phyloP scores from a whole-genome alignment of 1,140 invertebrate genomes.

The Rhynchophorus ferrugineus region DNA sequence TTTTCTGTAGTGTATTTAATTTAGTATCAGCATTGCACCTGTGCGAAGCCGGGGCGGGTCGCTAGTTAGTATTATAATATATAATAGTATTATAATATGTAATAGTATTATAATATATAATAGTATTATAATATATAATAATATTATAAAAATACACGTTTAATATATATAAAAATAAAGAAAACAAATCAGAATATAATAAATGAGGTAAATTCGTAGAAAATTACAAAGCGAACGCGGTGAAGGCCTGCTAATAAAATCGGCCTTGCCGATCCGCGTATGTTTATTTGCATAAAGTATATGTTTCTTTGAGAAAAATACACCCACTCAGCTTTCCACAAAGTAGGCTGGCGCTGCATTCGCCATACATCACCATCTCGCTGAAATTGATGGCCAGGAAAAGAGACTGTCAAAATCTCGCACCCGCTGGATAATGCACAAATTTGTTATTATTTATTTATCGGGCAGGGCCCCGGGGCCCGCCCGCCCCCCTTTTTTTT shows the following conservation, averaged over 20 bases:
- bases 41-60: no score
- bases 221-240: no score
- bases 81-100: no score
- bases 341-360: constrained; percentile 24
- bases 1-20: no score
- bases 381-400: constrained; percentile 36
- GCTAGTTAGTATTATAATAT: no score
- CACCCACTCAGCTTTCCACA: constrained; percentile 35
- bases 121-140: no score
- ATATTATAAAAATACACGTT: no score
- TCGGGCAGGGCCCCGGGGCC: constrained; percentile 1
- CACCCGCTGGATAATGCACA: constrained; percentile 32
- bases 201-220: no score
- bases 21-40: no score
- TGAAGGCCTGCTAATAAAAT: constrained; percentile 7
- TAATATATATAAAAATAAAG: no score
- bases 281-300: constrained; percentile 38
- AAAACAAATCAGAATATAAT: background rate
- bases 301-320: constrained; percentile 38
- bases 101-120: no score
- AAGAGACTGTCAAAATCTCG: constrained; percentile 37
- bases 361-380: constrained; percentile 28
- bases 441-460: constrained; percentile 35
- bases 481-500: constrained; percentile 1
- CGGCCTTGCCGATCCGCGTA: constrained; percentile 22